These are phyloP conservation scores for Lepus townsendii DNA, from an alignment of 2,797 vertebrate genomes.

Conservation along the genomic window DNA sequence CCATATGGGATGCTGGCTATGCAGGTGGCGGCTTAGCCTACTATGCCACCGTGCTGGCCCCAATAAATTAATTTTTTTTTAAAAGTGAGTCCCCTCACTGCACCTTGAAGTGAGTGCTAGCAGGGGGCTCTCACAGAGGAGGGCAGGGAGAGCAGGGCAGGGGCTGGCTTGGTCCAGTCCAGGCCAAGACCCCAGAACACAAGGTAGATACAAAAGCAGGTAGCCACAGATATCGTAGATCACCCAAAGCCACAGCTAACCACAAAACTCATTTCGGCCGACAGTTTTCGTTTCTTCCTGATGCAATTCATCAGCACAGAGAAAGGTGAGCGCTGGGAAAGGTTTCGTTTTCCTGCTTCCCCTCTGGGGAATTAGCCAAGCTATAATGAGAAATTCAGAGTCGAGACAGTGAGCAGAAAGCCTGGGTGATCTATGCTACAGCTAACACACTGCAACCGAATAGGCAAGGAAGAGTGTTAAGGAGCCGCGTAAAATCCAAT, in stretches of 20 bases:
- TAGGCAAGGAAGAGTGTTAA: background rate
- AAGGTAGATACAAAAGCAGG: background rate
- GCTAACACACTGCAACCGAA: background rate
- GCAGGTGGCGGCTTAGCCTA: too few relatives aligned
- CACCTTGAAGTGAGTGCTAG: background rate
- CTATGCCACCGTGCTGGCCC: too few relatives aligned
- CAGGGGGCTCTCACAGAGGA: background rate
- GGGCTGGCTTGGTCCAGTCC: background rate
- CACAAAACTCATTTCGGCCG: background rate
- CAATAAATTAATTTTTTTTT: too few relatives aligned
- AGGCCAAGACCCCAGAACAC: background rate
- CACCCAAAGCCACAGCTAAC: background rate
- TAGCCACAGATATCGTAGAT: background rate
- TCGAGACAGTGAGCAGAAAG: background rate
- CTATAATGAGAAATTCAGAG: background rate
- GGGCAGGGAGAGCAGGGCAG: background rate
- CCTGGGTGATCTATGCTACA: background rate
- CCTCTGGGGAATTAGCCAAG: background rate
- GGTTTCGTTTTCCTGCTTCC: conserved; percentile 12
- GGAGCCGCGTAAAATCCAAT: background rate
- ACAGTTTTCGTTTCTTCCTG: background rate
- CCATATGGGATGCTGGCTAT: too few relatives aligned
- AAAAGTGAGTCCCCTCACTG: background rate
- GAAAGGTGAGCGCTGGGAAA: background rate
- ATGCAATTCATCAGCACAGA: background rate